These are phyloP conservation scores for Argyresthia albistria DNA, from an alignment of 2,888 invertebrate species.

Conservation along the genomic window DNA sequence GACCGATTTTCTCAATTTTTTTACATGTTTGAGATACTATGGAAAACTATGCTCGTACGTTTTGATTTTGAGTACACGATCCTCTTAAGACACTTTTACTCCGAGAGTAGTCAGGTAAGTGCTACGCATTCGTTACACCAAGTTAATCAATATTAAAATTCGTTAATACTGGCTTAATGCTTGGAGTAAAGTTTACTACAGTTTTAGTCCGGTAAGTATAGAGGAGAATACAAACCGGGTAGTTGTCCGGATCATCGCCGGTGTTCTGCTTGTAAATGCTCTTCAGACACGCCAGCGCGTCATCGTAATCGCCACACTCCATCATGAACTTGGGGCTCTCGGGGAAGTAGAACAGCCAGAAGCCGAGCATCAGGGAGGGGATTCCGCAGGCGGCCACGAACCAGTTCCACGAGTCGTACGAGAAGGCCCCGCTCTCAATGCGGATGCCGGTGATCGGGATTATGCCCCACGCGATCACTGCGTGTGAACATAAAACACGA, in stretches of 20 bases:
- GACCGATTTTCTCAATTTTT: no score
- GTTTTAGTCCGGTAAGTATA: no score
- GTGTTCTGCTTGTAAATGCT: conserved; percentile 81
- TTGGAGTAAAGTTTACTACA: no score
- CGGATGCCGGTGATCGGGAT: conserved; percentile 78
- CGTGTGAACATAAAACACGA: no score
- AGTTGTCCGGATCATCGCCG: conserved; percentile 77
- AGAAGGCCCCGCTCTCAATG: conserved; percentile 71
- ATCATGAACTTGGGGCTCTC: conserved; percentile 88
- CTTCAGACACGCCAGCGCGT: conserved; percentile 78
- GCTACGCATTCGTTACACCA: no score
- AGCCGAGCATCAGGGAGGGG: conserved; percentile 77
- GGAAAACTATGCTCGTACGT: no score
- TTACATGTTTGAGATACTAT: no score
- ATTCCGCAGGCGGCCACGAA: conserved; percentile 83
- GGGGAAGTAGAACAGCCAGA: conserved; percentile 83
- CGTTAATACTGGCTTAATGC: no score
- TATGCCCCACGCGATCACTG: conserved; percentile 85
- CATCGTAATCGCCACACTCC: conserved; percentile 84
- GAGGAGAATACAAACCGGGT: conserved; percentile 78
- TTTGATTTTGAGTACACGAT: no score
- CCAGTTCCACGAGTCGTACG: conserved; percentile 86
- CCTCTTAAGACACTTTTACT: no score
- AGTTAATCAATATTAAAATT: no score
- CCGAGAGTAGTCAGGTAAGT: no score